These are phyloP conservation scores for Euglossa dilemma DNA, from an alignment of 1,140 invertebrate species.

Conservation along the genomic window DNA sequence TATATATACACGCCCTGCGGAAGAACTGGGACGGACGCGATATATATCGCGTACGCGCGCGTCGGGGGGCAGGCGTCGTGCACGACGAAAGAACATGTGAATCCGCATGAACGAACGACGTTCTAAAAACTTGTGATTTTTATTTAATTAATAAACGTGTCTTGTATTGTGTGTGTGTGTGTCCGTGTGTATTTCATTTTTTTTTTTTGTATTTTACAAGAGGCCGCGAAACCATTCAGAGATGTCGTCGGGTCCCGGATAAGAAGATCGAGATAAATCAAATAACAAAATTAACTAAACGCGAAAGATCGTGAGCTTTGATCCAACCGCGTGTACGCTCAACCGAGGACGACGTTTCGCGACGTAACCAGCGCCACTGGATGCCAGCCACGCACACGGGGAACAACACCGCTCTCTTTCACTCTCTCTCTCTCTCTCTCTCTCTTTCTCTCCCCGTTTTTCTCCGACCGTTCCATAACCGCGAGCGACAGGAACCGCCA, in stretches of 20 bases:
- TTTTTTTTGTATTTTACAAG: conserved; percentile 81
- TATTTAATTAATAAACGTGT: conserved; percentile 83
- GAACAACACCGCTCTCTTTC: neutral
- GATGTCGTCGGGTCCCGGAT: conserved; percentile 68
- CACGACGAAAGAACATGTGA: neutral
- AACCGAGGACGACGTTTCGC: conserved; percentile 59
- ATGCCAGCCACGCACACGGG: neutral
- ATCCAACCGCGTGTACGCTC: conserved; percentile 70
- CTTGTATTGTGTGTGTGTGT: conserved; percentile 64
- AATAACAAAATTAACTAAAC: conserved; percentile 83
- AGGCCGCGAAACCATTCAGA: conserved; percentile 72
- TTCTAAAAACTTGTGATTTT: conserved; percentile 82
- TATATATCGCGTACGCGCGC: no score
- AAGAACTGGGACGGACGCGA: neutral
- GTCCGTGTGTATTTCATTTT: conserved; percentile 63
- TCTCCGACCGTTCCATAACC: neutral
- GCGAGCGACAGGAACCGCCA: neutral
- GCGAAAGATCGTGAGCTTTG: conserved; percentile 71
- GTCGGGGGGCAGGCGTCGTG: neutral
- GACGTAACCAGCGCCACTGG: conserved; percentile 41
- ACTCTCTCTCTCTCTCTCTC: no score
- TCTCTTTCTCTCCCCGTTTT: no score
- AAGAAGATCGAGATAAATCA: conserved; percentile 80
- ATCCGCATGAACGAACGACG: conserved; percentile 18
- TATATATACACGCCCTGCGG: neutral